Evolutionary conservation across 2,797 vertebrate species (phyloP), one percentile per base, ranked within the genome.

Genomic region (Acanthornis magna): DNA sequence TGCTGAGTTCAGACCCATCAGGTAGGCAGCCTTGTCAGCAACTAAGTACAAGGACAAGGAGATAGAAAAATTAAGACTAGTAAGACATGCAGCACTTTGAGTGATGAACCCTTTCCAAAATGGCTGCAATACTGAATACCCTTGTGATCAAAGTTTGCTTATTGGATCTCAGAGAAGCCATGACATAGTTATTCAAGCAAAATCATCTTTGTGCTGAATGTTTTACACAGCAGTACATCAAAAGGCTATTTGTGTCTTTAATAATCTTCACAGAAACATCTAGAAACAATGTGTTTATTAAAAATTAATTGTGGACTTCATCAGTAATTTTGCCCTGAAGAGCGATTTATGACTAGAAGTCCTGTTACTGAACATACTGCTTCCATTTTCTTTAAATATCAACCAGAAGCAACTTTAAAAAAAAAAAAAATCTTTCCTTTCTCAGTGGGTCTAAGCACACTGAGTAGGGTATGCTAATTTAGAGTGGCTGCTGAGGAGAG

Each of bases 1-100:
- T 8, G 98, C 98, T 70, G 98, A 98, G 97, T 99, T 99, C 94
- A 98, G 96, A 16, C 96, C 97, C 98, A 98, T 98, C 61, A 94
- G 2, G 3, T 94, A 94, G 29, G 95, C 95, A 42, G 95, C 95
- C 6, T 94, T 95, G 70, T 99, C 98, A 85, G 98, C 98, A 84
- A 98, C 98, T 99, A 30, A 30, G 6, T 17, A 91, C 32, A 66
- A 73, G 22, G 22, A 92, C 12, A 86, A 32, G 51, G 55, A 83
- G 16, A 89, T 1, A 84, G 73, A 83, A 80, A n/a, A 86, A 74
- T 36, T 34, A 61, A 61, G 26, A 57, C 13, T 53, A 62, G 11
- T 4, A 68, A 42, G 9, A 61, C 47, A 36, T 43, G 12, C 18
- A 73, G 11, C 16, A 51, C n/a, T 91, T 57, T 62, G 29, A 58